These are phyloP conservation scores for Struthidea cinerea DNA, from an alignment of 2,113 vertebrate genomes.

Conservation along the genomic window DNA sequence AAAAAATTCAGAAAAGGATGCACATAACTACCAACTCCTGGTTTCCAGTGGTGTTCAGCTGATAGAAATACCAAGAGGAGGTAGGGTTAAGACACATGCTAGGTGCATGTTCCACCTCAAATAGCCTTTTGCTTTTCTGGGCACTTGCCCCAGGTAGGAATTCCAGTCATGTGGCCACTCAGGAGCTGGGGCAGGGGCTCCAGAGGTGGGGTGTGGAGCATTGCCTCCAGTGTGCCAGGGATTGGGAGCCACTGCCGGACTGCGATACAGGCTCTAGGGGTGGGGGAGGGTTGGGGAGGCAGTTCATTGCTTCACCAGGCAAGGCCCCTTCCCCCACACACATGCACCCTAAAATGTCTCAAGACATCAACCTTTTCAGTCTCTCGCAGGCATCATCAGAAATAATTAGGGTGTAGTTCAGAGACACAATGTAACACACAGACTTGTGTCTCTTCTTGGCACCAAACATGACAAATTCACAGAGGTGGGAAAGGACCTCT, in stretches of 20 bases:
- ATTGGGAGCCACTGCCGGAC: neutral
- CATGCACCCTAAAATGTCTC: neutral
- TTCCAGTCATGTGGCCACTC: neutral
- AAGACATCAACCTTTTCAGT: neutral
- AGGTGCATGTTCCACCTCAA: neutral
- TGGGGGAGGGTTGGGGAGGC: neutral
- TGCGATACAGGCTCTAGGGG: neutral
- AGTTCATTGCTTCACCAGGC: neutral
- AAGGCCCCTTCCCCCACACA: neutral
- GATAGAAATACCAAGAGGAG: neutral
- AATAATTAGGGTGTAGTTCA: neutral
- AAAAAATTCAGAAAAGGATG: neutral
- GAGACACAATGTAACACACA: neutral
- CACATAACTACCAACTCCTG: neutral
- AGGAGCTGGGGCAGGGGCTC: neutral
- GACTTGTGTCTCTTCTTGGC: neutral
- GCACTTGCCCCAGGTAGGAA: neutral
- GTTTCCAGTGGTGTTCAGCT: neutral
- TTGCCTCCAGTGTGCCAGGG: neutral
- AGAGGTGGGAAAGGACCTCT: neutral
- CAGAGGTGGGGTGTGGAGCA: neutral
- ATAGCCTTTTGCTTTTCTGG: neutral
- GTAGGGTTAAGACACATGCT: neutral
- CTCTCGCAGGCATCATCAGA: neutral
- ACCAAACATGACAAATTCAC: neutral